Conservation (phyloP, 2,888 invertebrate species). For the Hirtodrosophila alboralis region DNA sequence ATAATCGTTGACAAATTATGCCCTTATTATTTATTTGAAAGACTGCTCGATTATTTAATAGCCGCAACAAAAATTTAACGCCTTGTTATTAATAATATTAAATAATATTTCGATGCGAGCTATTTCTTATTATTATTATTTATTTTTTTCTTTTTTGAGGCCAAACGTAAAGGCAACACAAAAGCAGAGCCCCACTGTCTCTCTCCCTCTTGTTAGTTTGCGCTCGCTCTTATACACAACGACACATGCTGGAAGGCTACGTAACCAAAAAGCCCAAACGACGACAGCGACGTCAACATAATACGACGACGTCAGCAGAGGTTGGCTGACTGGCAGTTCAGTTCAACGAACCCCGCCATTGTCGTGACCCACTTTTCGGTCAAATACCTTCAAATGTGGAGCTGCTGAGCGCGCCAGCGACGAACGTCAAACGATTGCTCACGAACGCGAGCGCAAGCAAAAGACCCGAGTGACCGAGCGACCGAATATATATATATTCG, state of each 20-base stretch:
- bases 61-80: conserved; percentile 35
- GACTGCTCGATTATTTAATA: conserved; percentile 39
- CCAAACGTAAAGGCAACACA: conserved; percentile 56
- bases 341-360: conserved; percentile 85
- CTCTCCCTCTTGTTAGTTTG: conserved; percentile 11
- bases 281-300: conserved; percentile 59
- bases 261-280: conserved; percentile 72
- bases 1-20: conserved; percentile 30
- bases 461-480: conserved; percentile 18
- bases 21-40: conserved; percentile 27
- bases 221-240: conserved; percentile 8
- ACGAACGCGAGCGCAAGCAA: conserved; percentile 36
- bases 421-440: conserved; percentile 32
- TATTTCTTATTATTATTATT: no score
- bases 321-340: conserved; percentile 73
- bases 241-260: conserved; percentile 67
- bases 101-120: conserved; percentile 57
- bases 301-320: conserved; percentile 61
- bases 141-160: conserved; percentile 67
- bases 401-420: conserved; percentile 68
- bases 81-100: conserved; percentile 67
- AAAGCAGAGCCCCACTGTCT: conserved; percentile 25
- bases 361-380: conserved; percentile 85
- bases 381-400: conserved; percentile 84
- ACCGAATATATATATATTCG: conserved; percentile 20